Evolutionary conservation across 2,888 invertebrate species (phyloP).

Genomic region (Drosophila kambysellisi): DNA sequence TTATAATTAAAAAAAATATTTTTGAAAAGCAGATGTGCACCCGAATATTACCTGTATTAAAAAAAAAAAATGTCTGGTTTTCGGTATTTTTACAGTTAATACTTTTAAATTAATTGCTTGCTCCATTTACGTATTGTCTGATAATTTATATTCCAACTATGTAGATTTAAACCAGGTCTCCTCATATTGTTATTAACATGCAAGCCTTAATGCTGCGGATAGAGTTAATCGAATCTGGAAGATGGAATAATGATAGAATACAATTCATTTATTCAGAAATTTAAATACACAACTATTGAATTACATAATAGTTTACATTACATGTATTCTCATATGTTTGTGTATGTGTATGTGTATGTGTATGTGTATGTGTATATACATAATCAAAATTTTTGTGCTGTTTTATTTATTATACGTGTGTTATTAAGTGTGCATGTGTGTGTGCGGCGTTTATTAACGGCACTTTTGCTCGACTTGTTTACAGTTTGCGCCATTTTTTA

Average conservation of each 20-base stretch:
- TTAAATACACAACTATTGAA: background rate
- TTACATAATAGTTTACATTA: background rate
- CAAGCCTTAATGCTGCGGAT: background rate
- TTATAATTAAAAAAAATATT: background rate
- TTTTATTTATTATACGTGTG: conserved; percentile 4
- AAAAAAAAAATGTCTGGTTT: too few species aligned
- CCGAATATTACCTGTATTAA: too few species aligned
- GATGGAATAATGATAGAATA: background rate
- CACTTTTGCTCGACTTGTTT: conserved; percentile 46
- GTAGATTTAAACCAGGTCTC: background rate
- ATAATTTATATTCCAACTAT: background rate
- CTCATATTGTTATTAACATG: background rate
- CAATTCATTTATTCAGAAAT: background rate
- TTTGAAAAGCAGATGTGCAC: too few species aligned
- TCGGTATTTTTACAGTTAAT: too few species aligned
- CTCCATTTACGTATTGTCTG: background rate
- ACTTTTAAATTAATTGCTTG: background rate
- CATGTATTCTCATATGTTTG: background rate
- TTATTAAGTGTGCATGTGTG: conserved; percentile 10
- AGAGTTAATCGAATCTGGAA: background rate
- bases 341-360: background rate
- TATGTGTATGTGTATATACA: background rate
- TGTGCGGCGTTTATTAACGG: conserved; percentile 44
- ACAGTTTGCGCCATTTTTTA: conserved; percentile 39
- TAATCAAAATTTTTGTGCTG: conserved; percentile 5